Conservation (phyloP, 2,113 vertebrate genomes). For the Trogon melanurus region DNA sequence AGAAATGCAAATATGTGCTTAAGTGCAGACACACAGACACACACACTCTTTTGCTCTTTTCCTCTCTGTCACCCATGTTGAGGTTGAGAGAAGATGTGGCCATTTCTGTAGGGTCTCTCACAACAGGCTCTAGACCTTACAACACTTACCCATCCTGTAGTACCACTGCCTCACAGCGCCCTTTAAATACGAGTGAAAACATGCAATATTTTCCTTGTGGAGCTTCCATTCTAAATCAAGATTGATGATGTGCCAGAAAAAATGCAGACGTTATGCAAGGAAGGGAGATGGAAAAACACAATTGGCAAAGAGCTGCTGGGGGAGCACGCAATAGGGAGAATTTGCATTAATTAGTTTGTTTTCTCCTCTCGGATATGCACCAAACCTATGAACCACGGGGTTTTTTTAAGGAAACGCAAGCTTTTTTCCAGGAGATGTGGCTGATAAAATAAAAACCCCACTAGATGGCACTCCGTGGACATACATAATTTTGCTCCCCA, state of each 20-base stretch:
- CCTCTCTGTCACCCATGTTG: neutral
- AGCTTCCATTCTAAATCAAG: neutral
- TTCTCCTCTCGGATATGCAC: neutral
- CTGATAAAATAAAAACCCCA: neutral
- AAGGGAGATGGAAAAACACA: neutral
- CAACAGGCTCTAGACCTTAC: no score
- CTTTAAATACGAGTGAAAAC: neutral
- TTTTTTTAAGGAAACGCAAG: rapidly evolving
- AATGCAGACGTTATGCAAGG: neutral
- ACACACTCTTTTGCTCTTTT: neutral
- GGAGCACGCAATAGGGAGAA: rapidly evolving
- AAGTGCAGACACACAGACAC: neutral
- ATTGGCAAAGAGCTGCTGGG: neutral
- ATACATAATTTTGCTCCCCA: neutral
- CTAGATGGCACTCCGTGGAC: constrained; percentile 62
- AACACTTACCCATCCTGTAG: rapidly evolving
- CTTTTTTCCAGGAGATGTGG: rapidly evolving
- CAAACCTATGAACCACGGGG: neutral
- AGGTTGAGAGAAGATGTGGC: neutral
- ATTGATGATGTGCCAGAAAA: neutral
- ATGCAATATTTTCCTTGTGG: neutral
- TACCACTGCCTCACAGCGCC: neutral
- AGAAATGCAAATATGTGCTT: neutral
- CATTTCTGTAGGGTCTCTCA: neutral
- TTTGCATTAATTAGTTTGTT: neutral